Evolutionary conservation across 2,797 vertebrate genomes (phyloP).

Genomic region (Semaprochilodus insignis): DNA sequence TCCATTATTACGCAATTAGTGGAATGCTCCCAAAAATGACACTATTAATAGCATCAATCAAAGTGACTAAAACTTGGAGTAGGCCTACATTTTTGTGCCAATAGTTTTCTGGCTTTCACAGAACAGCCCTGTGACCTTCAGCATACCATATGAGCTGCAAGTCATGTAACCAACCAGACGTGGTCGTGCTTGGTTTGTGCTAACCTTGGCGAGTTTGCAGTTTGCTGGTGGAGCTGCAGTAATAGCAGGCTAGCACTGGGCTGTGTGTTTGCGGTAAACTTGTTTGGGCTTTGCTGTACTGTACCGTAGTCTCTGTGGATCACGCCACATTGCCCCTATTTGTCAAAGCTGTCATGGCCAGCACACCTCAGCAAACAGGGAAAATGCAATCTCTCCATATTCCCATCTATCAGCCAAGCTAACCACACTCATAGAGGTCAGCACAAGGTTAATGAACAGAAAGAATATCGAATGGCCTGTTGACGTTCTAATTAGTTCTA

Average conservation of each 20-base stretch:
- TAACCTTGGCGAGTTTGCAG: constrained; percentile 24
- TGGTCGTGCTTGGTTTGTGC: constrained; percentile 21
- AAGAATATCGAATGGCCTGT: constrained; percentile 42
- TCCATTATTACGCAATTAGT: background rate
- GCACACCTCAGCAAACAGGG: constrained; percentile 61
- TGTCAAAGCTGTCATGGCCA: constrained; percentile 61
- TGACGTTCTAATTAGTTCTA: constrained; percentile 54
- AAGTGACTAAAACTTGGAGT: background rate
- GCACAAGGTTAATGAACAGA: constrained; percentile 61
- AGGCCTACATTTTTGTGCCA: background rate
- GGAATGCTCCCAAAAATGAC: background rate
- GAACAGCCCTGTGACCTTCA: constrained; percentile 25
- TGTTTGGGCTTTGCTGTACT: constrained; percentile 54
- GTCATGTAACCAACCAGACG: background rate
- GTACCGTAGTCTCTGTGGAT: constrained; percentile 56
- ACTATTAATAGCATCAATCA: background rate
- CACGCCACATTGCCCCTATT: constrained; percentile 59
- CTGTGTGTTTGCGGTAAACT: constrained; percentile 41
- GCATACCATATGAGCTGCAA: background rate
- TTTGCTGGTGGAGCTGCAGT: constrained; percentile 15
- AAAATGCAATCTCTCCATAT: constrained; percentile 53
- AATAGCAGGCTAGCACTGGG: constrained; percentile 10
- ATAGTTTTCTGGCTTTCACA: background rate
- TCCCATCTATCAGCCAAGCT: constrained; percentile 41
- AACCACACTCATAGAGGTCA: constrained; percentile 50